Percentiles rank a stretch among this genome's conserved stretches.
These are phyloP conservation scores for Agonopterix subpropinquella DNA, from an alignment of 2,888 invertebrate species.

Conservation along the genomic window DNA sequence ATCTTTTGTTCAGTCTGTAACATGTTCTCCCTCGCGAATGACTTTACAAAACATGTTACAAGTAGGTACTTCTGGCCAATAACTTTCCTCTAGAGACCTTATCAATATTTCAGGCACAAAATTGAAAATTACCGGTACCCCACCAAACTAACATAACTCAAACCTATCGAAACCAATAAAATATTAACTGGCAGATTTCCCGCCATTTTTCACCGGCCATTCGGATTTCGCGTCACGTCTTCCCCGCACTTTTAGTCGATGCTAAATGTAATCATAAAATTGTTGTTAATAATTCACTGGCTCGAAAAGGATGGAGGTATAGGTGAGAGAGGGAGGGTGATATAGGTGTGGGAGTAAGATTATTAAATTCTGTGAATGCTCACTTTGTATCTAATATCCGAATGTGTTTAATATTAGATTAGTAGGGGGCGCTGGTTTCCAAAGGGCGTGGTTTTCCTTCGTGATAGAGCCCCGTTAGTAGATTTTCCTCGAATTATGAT, in stretches of 20 bases:
- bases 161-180: conserved; percentile 72
- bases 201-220: conserved; percentile 64
- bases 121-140: conserved; percentile 68
- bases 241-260: conserved; percentile 59
- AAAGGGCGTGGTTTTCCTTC: conserved; percentile 46
- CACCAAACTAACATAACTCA: conserved; percentile 60
- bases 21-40: too few relatives aligned
- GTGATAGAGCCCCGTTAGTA: conserved; percentile 58
- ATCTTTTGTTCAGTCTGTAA: too few relatives aligned
- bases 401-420: conserved; percentile 76
- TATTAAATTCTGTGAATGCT: conserved; percentile 75
- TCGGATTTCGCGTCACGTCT: conserved; percentile 63
- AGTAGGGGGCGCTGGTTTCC: conserved; percentile 48
- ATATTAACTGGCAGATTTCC: conserved; percentile 69
- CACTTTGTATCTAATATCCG: conserved; percentile 75
- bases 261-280: conserved; percentile 74
- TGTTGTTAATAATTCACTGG: conserved; percentile 72
- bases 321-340: conserved; percentile 25
- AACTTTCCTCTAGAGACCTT: conserved; percentile 28
- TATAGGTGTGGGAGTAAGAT: conserved; percentile 55
- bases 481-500: conserved; percentile 58
- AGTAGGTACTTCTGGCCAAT: not conserved
- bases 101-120: conserved; percentile 72
- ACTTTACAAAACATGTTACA: not conserved
- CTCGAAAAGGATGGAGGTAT: conserved; percentile 29